Evolutionary conservation across 37 sponge, comb jelly and placozoan genomes (phyloP).

Genomic region (Lycopodina hypogea): DNA sequence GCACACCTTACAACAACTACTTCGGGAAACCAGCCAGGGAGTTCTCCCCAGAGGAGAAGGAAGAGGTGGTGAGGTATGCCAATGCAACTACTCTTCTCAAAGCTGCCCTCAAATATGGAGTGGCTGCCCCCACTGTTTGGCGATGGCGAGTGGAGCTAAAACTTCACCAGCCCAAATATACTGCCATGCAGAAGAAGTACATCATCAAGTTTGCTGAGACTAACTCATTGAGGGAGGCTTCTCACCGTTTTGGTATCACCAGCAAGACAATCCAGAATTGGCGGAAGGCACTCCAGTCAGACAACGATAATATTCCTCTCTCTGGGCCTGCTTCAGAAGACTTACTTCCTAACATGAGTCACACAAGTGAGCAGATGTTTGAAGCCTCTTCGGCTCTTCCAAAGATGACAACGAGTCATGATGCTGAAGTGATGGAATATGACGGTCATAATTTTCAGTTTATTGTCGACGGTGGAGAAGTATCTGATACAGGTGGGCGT

Average conservation of each 20-base stretch:
- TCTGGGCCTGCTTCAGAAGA: not conserved
- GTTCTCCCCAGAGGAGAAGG: slow-evolving; percentile 70
- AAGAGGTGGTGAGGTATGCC: slow-evolving; percentile 79
- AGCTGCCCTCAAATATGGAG: slow-evolving; percentile 75
- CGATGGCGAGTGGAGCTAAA: slow-evolving; percentile 83
- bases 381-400: not conserved
- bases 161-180: slow-evolving; percentile 74
- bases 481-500: slow-evolving; percentile 28
- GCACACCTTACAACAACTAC: slow-evolving; percentile 32
- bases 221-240: slow-evolving; percentile 68
- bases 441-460: slow-evolving; percentile 59
- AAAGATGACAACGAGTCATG: not conserved
- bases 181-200: slow-evolving; percentile 69
- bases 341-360: not conserved
- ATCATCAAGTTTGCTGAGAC: slow-evolving; percentile 74
- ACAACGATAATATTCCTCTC: slow-evolving; percentile 17
- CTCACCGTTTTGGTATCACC: slow-evolving; percentile 63
- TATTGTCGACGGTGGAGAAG: slow-evolving; percentile 66
- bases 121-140: slow-evolving; percentile 87
- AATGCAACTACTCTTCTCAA: slow-evolving; percentile 81
- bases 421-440: slow-evolving; percentile 42
- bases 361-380: not conserved
- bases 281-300: slow-evolving; percentile 48
- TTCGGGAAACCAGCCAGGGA: slow-evolving; percentile 78
- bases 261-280: slow-evolving; percentile 80